These are phyloP conservation scores for Chaetura pelagica DNA, from an alignment of 2,113 vertebrate genomes.

Conservation along the genomic window DNA sequence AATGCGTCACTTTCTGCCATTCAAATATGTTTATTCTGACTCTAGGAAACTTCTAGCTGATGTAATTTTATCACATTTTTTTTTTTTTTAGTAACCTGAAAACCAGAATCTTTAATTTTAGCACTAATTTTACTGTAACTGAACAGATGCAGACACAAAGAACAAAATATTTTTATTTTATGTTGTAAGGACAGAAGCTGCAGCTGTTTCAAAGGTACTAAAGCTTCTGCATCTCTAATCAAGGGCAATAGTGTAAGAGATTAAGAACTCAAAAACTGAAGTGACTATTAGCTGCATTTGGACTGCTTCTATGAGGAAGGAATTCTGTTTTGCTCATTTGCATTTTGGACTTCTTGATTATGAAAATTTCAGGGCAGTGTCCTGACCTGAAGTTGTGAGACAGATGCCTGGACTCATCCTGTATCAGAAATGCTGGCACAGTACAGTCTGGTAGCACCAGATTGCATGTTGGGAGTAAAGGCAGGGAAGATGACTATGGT, in stretches of 20 bases:
- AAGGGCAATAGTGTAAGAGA: background rate
- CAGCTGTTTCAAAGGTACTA: background rate
- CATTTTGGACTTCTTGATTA: background rate
- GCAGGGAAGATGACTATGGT: background rate
- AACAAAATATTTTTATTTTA: background rate
- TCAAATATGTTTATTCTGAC: background rate
- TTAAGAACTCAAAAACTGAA: background rate
- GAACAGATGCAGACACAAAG: background rate
- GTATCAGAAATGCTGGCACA: background rate
- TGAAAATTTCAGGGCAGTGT: background rate
- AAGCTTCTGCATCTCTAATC: background rate
- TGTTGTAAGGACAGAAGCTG: background rate
- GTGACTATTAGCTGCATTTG: background rate
- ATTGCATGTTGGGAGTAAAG: background rate
- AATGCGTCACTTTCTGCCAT: constrained; percentile 10
- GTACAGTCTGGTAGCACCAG: background rate
- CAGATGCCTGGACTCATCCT: background rate
- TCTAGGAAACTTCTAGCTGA: background rate
- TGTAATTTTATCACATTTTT: background rate
- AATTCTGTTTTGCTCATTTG: background rate
- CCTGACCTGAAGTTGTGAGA: background rate
- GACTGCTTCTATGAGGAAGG: background rate
- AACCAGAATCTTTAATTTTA: background rate
- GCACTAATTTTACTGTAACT: background rate
- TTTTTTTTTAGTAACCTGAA: background rate